Evolutionary conservation across 2,797 vertebrate species (phyloP).

Genomic region (Dromococcyx pavoninus): DNA sequence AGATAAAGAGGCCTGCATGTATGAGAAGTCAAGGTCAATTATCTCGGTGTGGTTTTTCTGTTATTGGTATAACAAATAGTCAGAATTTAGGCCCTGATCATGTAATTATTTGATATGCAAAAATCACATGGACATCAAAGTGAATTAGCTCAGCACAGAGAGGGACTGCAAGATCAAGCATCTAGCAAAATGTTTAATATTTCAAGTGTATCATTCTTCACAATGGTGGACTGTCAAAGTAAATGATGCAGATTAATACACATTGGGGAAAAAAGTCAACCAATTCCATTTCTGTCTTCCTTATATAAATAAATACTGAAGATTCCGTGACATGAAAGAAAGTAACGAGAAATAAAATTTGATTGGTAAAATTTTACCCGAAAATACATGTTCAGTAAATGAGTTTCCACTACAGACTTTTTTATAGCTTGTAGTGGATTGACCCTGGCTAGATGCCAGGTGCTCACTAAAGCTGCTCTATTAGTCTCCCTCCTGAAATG

Average conservation of each 20-base stretch:
- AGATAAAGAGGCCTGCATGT: neutral
- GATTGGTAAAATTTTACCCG: slow-evolving; percentile 26
- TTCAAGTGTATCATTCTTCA: slow-evolving; percentile 46
- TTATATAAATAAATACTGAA: slow-evolving; percentile 29
- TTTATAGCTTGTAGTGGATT: neutral
- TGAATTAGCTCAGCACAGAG: slow-evolving; percentile 28
- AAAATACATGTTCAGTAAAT: neutral
- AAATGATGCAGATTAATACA: slow-evolving; percentile 42
- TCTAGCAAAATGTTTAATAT: slow-evolving; percentile 37
- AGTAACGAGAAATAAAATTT: slow-evolving; percentile 9
- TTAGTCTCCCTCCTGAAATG: no score
- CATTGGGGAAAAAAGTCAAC: neutral
- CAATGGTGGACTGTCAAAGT: slow-evolving; percentile 15
- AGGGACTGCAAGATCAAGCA: slow-evolving; percentile 11
- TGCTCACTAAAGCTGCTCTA: no score
- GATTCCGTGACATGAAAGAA: slow-evolving; percentile 19
- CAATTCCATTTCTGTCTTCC: neutral
- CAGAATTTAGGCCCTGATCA: slow-evolving; percentile 4
- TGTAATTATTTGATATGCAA: slow-evolving; percentile 33
- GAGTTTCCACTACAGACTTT: neutral
- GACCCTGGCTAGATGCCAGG: no score
- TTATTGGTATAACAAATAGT: slow-evolving; percentile 11
- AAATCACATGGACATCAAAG: slow-evolving; percentile 28
- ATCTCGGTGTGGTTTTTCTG: neutral
- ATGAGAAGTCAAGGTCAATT: slow-evolving; percentile 47